Conservation (phyloP, 2,888 invertebrate genomes). For the Nipponacmea schrenckii region DNA sequence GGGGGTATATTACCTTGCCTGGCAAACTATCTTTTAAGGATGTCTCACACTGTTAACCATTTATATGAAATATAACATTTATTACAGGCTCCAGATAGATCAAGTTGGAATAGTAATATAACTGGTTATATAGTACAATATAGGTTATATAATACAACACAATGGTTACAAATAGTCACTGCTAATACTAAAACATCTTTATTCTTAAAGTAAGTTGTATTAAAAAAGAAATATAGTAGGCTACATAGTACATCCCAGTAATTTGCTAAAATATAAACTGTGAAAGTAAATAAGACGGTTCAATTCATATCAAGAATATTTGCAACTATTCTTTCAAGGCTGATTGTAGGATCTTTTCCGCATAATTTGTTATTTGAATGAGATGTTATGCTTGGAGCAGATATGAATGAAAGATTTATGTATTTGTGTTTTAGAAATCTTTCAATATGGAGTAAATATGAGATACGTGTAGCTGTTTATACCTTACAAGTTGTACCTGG, state of each 20-base stretch:
- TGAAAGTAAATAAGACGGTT: too few relatives aligned
- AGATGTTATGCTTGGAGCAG: not conserved
- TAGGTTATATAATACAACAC: not conserved
- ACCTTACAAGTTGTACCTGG: constrained; percentile 42
- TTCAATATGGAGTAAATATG: constrained; percentile 47
- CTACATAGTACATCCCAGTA: too few relatives aligned
- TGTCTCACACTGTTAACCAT: too few relatives aligned
- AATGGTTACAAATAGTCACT: constrained; percentile 21
- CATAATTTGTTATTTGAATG: too few relatives aligned
- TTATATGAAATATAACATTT: not conserved
- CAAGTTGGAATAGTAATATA: constrained; percentile 43
- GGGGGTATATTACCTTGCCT: too few relatives aligned
- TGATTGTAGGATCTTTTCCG: too few relatives aligned
- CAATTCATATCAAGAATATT: too few relatives aligned
- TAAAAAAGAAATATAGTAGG: not conserved
- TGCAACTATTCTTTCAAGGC: too few relatives aligned
- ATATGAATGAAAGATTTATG: not conserved
- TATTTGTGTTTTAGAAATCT: constrained; percentile 40
- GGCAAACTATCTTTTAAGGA: not conserved
- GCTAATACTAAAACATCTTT: constrained; percentile 12
- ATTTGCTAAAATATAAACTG: too few relatives aligned
- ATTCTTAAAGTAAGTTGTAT: constrained; percentile 21
- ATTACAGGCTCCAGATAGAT: constrained; percentile 35
- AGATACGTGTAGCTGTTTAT: constrained; percentile 44
- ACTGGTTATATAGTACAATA: constrained; percentile 38